These are phyloP conservation scores for Masticophis lateralis DNA, from an alignment of 2,797 vertebrate species.

Conservation along the genomic window DNA sequence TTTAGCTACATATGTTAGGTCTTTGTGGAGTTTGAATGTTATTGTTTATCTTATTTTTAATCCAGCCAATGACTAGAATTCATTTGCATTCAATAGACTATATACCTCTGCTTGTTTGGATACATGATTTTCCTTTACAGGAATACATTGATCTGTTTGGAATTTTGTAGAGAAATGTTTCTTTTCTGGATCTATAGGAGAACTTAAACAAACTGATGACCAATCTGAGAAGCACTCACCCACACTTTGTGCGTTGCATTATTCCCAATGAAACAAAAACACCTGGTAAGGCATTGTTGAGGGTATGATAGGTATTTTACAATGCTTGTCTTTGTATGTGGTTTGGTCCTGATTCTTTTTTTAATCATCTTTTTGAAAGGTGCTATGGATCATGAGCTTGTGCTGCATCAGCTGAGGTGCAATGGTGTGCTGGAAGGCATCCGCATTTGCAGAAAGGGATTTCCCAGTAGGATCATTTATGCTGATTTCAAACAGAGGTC, in stretches of 20 bases:
- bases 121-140: not conserved
- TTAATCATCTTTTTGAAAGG: conserved; percentile 59
- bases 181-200: conserved; percentile 69
- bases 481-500: conserved; percentile 86
- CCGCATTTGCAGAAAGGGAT: conserved; percentile 86
- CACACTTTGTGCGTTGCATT: conserved; percentile 86
- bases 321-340: not conserved
- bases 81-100: not conserved
- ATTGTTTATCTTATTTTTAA: not conserved
- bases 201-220: conserved; percentile 88
- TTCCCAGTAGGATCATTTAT: conserved; percentile 84
- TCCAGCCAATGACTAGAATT: not conserved
- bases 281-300: conserved; percentile 70
- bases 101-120: not conserved
- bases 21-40: not conserved
- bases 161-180: not conserved
- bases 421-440: conserved; percentile 87
- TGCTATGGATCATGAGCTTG: conserved; percentile 81
- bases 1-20: not conserved
- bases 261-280: conserved; percentile 88
- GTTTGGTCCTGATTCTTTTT: not conserved
- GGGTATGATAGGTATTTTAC: not conserved
- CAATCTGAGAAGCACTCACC: conserved; percentile 82
- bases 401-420: conserved; percentile 86
- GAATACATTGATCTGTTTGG: not conserved